Evolutionary conservation across 2,888 invertebrate species (phyloP).

Genomic region (Sthenelais limicola): DNA sequence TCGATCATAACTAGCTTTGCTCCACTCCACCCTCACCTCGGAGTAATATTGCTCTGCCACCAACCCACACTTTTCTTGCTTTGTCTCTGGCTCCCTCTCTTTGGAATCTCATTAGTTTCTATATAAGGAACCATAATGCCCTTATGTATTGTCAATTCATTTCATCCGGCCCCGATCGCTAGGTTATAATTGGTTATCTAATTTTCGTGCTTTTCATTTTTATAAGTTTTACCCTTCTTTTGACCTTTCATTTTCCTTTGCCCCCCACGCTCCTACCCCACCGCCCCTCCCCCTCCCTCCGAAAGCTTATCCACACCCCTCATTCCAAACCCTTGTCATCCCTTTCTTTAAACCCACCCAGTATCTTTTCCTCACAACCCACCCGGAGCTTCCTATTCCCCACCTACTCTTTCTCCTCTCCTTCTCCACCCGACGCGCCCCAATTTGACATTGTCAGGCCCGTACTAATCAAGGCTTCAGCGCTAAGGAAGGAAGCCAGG

Average conservation of each 20-base stretch:
- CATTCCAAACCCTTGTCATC: conserved; percentile 6
- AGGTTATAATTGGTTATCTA: too few relatives aligned
- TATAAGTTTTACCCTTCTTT: neutral
- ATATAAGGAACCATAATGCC: too few relatives aligned
- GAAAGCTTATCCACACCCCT: neutral
- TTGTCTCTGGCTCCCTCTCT: too few relatives aligned
- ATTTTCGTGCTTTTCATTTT: neutral
- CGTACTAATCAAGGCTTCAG: conserved; percentile 17
- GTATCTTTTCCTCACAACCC: conserved; percentile 16
- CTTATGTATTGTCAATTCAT: too few relatives aligned
- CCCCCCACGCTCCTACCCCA: neutral
- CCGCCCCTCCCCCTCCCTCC: neutral
- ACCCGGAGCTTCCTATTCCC: conserved; percentile 20
- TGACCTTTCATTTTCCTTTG: neutral
- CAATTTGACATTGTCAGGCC: conserved; percentile 39
- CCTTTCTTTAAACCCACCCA: too few relatives aligned
- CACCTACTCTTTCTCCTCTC: neutral
- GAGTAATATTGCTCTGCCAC: too few relatives aligned
- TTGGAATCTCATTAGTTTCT: too few relatives aligned
- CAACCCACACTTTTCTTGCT: too few relatives aligned
- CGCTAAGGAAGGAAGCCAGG: conserved; percentile 34
- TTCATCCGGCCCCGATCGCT: too few relatives aligned
- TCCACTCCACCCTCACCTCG: too few relatives aligned
- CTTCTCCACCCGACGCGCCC: neutral
- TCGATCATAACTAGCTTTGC: too few relatives aligned